Evolutionary conservation across 2,113 vertebrate species (phyloP), one percentile per base, ranked within the genome.

Genomic region (Tyrannus savana): DNA sequence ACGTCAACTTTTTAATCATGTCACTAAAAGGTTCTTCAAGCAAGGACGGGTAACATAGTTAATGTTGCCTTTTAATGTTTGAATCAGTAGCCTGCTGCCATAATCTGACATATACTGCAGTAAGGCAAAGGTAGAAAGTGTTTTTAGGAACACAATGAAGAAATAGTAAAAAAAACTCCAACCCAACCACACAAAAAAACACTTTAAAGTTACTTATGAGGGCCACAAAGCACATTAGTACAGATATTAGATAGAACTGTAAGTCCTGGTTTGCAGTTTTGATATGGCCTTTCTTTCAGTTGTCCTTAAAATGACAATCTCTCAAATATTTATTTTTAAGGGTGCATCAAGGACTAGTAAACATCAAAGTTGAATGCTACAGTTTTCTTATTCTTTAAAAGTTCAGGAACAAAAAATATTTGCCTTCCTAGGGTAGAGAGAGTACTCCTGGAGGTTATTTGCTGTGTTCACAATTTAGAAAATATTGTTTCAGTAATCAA

Each of bases 401-500:
- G 47, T 46, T 80, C 18, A 81, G 42, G 33, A 85, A 87, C 55
- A 78, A 77, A 84, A 84, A 77, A 74, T 39, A 60, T 59, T 86
- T 91, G 64, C 25, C 17, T 73, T 87, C 24, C 27, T 59, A 50
- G 49, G 35, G 22, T 23, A 74, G 35, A 55, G 11, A 67, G 39
- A 42, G 8, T 37, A 64, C 15, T 81, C 52, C 19, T 3, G 33
- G 33, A 80, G 33, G 12, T 14, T 80, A 35, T 66, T 58, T 67
- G 52, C 52, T 52, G 5, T 7, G 19, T 37, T 90, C 4, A 11
- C 47, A 71, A 80, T 42, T 93, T 41, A 47, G 22, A 69, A 90
- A 93, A 87, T 74, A 86, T 46, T 89, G 21, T 76, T 92, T 80
- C 67, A 96, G 74, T 69, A 76, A 87, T 58, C 62, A 90, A 82